phyloP scores from a whole-genome alignment of 1,140 invertebrate species.

The Sminthurides bifidus region DNA sequence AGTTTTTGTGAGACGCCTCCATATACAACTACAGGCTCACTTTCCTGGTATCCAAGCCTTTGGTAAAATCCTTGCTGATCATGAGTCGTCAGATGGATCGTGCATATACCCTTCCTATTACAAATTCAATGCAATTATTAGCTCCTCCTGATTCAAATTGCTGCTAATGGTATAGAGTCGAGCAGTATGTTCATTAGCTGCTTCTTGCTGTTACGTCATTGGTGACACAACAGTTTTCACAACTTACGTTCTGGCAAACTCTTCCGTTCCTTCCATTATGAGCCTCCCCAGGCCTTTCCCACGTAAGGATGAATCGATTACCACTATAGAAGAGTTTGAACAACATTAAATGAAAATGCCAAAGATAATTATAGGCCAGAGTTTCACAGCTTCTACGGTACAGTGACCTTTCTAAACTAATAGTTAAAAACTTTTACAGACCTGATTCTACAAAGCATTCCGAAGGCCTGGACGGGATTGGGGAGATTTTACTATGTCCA shows the following conservation, averaged over 20 bases:
- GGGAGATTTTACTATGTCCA: conserved; percentile 61
- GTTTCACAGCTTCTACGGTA: background rate
- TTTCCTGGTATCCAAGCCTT: conserved; percentile 57
- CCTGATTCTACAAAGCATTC: conserved; percentile 60
- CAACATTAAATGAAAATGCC: background rate
- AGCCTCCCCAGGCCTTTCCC: conserved; percentile 59
- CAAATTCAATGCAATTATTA: background rate
- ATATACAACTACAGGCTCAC: conserved; percentile 55
- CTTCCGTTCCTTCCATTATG: conserved; percentile 54
- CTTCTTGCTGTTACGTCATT: background rate
- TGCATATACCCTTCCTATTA: conserved; percentile 43
- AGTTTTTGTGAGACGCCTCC: conserved; percentile 37
- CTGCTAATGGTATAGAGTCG: background rate
- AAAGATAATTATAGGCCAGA: background rate
- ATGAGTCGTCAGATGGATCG: conserved; percentile 59
- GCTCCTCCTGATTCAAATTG: no score
- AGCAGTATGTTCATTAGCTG: background rate
- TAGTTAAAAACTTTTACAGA: conserved; percentile 17
- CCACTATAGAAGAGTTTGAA: conserved; percentile 41
- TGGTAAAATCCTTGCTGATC: conserved; percentile 63
- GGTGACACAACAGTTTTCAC: background rate
- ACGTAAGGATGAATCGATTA: conserved; percentile 52
- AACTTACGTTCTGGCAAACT: conserved; percentile 46
- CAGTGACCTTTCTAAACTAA: no score
- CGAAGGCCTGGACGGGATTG: conserved; percentile 49